Evolutionary conservation across 2,113 vertebrate genomes (phyloP).

Genomic region (Butorides virescens): DNA sequence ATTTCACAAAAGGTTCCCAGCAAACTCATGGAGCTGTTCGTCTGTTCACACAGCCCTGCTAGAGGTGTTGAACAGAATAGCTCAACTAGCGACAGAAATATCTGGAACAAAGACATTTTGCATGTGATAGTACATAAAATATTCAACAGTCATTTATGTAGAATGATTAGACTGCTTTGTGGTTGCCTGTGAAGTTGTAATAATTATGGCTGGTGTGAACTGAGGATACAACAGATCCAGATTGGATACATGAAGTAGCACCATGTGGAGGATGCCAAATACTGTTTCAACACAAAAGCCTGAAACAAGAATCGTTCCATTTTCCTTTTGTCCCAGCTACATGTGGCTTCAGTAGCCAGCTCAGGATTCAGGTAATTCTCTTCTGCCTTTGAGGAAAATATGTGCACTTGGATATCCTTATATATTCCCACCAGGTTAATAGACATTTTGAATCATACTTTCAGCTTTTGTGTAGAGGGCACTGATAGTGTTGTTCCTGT

Average conservation of each 20-base stretch:
- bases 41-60: background rate
- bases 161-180: background rate
- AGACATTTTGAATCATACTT: background rate
- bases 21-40: background rate
- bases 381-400: background rate
- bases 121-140: background rate
- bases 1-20: background rate
- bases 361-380: background rate
- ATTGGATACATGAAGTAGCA: background rate
- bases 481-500: background rate
- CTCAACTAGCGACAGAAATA: background rate
- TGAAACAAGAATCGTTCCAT: background rate
- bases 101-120: background rate
- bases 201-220: background rate
- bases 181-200: background rate
- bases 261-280: background rate
- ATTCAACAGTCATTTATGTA: background rate
- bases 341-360: background rate
- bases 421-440: background rate
- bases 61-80: background rate
- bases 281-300: background rate
- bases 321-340: background rate
- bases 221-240: background rate
- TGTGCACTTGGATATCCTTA: background rate
- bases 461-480: background rate